Evolutionary conservation across 2,113 vertebrate genomes (phyloP), one percentile per base, ranked within the genome.

Genomic region (Astur gentilis): DNA sequence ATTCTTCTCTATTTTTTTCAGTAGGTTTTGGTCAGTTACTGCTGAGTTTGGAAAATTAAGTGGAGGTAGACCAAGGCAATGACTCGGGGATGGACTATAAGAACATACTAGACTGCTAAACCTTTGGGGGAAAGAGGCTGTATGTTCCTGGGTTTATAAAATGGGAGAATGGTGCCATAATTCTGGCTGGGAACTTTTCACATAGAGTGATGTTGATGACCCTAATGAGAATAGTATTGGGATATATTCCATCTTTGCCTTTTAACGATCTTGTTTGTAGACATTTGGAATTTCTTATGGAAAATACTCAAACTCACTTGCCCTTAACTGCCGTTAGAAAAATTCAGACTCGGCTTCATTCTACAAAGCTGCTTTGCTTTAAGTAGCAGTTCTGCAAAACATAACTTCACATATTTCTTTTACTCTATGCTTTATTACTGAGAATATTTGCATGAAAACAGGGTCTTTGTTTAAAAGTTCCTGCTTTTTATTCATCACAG

Each of bases 401-500:
- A 38, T 83, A 97, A 91, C 87, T 92, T 96, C 87, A 93, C 89
- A 55, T 97, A 72, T 73, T 96, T 89, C 47, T 95, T 89, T 90
- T 91, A 87, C 84, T 65, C 32, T 70, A 4, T 93, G 89, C 87
- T 88, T 91, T 97, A 94, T 96, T 87, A 83, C 89, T 88, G 76
- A 70, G 87, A 89, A 81, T 97, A 93, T 96, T 94, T 95, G 78
- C 76, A 93, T 95, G 82, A 91, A 96, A 96, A 93, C 81, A 60
- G 66, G 23, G 72, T 77, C 91, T 95, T 94, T 95, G 77, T 96
- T 95, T 89, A 77, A 91, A 95, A 91, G 87, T 91, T 95, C 78
- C 96, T 95, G 93, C 81, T 96, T 93, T 79, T 94, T 97, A 95
- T 91, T 97, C 84, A 91, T 96, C 87, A 58, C 92, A 95, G 94